A percentile compares a stretch with the other conserved stretches of the same genome.
These are phyloP conservation scores for Idaea biselata DNA, from an alignment of 2,888 invertebrate species.

Conservation along the genomic window DNA sequence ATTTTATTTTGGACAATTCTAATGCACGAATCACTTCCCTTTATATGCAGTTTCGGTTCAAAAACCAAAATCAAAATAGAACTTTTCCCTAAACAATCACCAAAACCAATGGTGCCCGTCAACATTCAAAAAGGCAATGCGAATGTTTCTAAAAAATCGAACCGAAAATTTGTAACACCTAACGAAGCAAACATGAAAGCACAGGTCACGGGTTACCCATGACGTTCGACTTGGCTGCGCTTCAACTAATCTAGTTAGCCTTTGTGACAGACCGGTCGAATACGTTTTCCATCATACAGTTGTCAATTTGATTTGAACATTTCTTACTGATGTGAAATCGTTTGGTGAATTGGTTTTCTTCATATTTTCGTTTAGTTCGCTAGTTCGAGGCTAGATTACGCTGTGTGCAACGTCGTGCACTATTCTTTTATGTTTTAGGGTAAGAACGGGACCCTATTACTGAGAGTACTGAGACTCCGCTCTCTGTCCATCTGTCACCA, in stretches of 20 bases:
- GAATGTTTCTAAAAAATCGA: background rate
- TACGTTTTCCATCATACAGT: constrained; percentile 1
- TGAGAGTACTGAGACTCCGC: no score
- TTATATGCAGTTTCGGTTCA: no score
- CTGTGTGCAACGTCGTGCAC: no score
- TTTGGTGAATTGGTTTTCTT: background rate
- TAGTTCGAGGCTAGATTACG: no score
- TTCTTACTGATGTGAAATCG: constrained; percentile 13
- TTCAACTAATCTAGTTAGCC: constrained; percentile 3
- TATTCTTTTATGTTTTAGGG: no score
- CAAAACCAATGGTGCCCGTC: background rate
- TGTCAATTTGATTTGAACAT: constrained; percentile 1
- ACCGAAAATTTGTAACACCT: constrained; percentile 45
- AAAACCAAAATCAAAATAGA: background rate
- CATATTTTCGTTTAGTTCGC: background rate
- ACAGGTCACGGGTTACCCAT: constrained; percentile 50
- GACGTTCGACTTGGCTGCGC: constrained; percentile 30
- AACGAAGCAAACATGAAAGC: constrained; percentile 61
- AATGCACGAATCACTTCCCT: no score
- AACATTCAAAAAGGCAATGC: background rate
- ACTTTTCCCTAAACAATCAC: background rate
- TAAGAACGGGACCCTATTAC: no score
- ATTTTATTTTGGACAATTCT: no score
- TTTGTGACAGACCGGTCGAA: constrained; percentile 1
- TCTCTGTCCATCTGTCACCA: no score